phyloP scores from a whole-genome alignment of 2,888 invertebrate species.

The Miltochrista miniata region DNA sequence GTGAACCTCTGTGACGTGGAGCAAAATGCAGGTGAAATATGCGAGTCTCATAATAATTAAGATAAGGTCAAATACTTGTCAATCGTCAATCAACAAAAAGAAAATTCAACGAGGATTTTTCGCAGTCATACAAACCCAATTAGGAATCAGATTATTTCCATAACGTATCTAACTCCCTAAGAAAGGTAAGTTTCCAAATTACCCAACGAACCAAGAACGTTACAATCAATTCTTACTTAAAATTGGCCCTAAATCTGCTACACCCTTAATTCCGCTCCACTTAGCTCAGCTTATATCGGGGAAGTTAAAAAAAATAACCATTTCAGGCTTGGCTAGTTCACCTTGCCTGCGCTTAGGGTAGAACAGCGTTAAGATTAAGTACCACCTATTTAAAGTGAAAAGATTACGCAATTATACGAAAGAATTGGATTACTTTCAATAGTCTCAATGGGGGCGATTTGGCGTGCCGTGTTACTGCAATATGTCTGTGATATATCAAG shows the following conservation, averaged over 20 bases:
- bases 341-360: conserved; percentile 42
- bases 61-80: too few species aligned
- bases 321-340: conserved; percentile 73
- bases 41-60: too few species aligned
- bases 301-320: conserved; percentile 71
- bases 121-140: too few species aligned
- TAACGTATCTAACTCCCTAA: background rate
- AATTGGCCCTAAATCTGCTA: conserved; percentile 65
- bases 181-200: conserved; percentile 2
- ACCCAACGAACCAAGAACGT: conserved; percentile 54
- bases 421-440: conserved; percentile 58
- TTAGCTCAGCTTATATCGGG: conserved; percentile 48
- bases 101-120: too few species aligned
- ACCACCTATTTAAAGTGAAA: conserved; percentile 62
- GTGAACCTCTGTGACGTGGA: too few species aligned
- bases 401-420: conserved; percentile 74
- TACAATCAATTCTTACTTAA: conserved; percentile 71
- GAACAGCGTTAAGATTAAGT: conserved; percentile 49
- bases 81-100: too few species aligned
- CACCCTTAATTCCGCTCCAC: conserved; percentile 56
- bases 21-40: too few species aligned
- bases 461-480: conserved; percentile 20
- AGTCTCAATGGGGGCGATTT: conserved; percentile 34
- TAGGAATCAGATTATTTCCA: too few species aligned
- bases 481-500: conserved; percentile 14